Conservation (phyloP, 2,888 invertebrate genomes). For the Lissonota sp. region DNA sequence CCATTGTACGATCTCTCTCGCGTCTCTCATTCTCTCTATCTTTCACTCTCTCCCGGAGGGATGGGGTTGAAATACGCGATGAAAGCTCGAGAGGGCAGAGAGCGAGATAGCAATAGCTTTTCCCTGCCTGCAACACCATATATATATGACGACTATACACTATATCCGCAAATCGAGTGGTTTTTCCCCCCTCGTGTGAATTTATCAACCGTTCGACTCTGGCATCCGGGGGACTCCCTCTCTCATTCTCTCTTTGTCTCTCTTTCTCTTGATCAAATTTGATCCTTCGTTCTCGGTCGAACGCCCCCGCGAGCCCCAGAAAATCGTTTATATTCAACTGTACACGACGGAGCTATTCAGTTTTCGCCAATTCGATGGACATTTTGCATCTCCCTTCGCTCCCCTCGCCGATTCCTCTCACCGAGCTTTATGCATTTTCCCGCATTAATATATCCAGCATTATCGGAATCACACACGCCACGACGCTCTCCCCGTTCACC, state of each 20-base stretch:
- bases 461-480: constrained; percentile 73
- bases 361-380: constrained; percentile 67
- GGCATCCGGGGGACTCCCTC: constrained; percentile 50
- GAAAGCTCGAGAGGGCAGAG: constrained; percentile 48
- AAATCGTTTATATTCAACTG: constrained; percentile 59
- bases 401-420: constrained; percentile 60
- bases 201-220: constrained; percentile 55
- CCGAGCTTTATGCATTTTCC: constrained; percentile 73
- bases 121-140: constrained; percentile 26
- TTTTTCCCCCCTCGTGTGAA: constrained; percentile 60
- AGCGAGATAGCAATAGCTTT: constrained; percentile 42
- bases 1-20: neutral
- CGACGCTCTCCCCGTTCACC: constrained; percentile 61
- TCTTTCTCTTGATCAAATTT: constrained; percentile 50
- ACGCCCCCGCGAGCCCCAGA: constrained; percentile 28
- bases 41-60: constrained; percentile 14
- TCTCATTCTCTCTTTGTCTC: constrained; percentile 53
- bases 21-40: neutral
- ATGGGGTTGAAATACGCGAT: constrained; percentile 29
- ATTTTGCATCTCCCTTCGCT: constrained; percentile 66
- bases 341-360: constrained; percentile 29
- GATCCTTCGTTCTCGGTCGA: constrained; percentile 41
- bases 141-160: constrained; percentile 19
- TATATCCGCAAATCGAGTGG: constrained; percentile 64
- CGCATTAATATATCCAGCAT: constrained; percentile 75